A percentile compares a stretch with the other conserved stretches of the same genome.
phyloP scores from a whole-genome alignment of 1,140 invertebrate species.

The Drosophila arizonae region DNA sequence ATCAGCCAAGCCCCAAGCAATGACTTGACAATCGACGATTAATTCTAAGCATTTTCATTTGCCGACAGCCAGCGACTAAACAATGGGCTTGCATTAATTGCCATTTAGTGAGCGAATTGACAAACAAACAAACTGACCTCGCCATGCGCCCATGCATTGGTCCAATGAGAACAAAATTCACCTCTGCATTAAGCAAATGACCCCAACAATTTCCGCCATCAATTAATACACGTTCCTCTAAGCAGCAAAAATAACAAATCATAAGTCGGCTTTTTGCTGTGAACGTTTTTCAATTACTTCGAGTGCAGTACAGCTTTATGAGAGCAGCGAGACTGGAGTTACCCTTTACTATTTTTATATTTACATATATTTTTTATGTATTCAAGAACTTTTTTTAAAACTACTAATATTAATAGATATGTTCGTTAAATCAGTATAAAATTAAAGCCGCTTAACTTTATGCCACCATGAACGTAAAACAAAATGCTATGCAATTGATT shows the following conservation, averaged over 20 bases:
- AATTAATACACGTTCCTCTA: conserved; percentile 47
- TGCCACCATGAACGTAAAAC: too few relatives aligned
- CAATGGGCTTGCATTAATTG: conserved; percentile 51
- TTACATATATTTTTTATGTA: too few relatives aligned
- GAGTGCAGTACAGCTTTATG: too few relatives aligned
- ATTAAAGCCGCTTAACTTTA: too few relatives aligned
- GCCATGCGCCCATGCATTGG: conserved; percentile 28
- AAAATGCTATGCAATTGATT: too few relatives aligned
- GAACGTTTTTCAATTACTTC: conserved; percentile 10
- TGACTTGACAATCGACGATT: conserved; percentile 54
- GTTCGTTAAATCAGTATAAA: too few relatives aligned
- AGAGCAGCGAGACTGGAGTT: background rate
- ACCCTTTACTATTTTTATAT: background rate
- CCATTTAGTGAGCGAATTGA: conserved; percentile 54
- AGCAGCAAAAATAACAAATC: conserved; percentile 37
- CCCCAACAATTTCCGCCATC: conserved; percentile 62
- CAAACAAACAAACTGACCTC: conserved; percentile 32
- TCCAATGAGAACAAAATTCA: conserved; percentile 41
- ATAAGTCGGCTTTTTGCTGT: conserved; percentile 24
- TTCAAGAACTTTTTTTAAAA: too few relatives aligned
- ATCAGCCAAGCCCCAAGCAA: conserved; percentile 28
- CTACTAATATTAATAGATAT: too few relatives aligned
- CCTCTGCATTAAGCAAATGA: conserved; percentile 46
- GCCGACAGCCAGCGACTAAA: conserved; percentile 18
- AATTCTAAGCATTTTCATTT: conserved; percentile 50